Evolutionary conservation across 1,140 invertebrate genomes (phyloP), one percentile per base, ranked within the genome.

Genomic region (Drosophila sp.): DNA sequence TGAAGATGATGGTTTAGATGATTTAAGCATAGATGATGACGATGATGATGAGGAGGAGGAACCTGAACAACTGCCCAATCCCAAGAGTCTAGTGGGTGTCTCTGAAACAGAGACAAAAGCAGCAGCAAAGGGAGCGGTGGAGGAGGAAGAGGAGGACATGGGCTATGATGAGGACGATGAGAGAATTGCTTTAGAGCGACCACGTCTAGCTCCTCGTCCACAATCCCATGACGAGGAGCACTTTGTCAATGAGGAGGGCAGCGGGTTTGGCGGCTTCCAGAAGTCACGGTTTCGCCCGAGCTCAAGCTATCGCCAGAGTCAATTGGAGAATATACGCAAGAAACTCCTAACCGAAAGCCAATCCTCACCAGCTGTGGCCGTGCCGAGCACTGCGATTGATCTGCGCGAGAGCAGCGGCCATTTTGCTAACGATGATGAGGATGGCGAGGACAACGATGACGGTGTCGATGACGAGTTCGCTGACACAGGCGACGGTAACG

Each of bases 341-440:
- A 90, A 90, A n/a, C 61, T 89, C 55, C 74, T 89, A 23, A 89
- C 80, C 11, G 84, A 90, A 67, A 74, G 70, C 17, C 70, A 76
- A 69, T 29, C 56, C 47, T 61, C 29, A 27, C 66, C 68, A 27
- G 67, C 70, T 23, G 76, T 79, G 63, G 84, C 83, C 73, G 83
- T 83, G 47, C 79, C 83, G 84, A 86, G 83, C 83, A 89, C 83
- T 87, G 79, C 83, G 76, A 83, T 84, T 72, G 90, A 90, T 84
- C 78, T 89, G 84, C 90, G 90, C 73, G 90, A 91, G 91, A 90
- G 90, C 84, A 91, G 90, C 77, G 90, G 90, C 84, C 89, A 91
- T 89, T 91, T 91, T 91, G 91, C 87, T 81, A 92, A 92, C 90
- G 90, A 91, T 91, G 86, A 90, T 71, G 86, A 86, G 79, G 86